Base-by-base conservation (phyloP, 2,113 vertebrate species). In the Semnornis frantzii region DNA sequence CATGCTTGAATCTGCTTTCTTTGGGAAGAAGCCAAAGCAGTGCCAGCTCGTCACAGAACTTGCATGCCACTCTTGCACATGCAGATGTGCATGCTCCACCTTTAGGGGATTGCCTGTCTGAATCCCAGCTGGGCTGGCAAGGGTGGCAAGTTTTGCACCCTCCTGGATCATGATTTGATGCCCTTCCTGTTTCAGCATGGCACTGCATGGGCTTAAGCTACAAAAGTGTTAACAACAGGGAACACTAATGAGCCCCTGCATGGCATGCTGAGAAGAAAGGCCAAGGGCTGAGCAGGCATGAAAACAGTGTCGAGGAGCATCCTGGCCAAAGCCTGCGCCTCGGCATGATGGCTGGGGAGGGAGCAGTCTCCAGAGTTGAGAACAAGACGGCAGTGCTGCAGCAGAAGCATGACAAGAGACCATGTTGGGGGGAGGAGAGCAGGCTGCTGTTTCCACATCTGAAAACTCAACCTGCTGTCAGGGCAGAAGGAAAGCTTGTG, bases 401-500 rank as follows among this genome's bases (percentile, higher is more conserved):
- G 93, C 72, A 83, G 68, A 87, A 77, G 85, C 31, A 0, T 1
- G 7, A 77, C 80, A 94, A 87, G 91, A 96, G 81, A 94, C 93
- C 92, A 92, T 90, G 92, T 83, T 95, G 58, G 71, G 92, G 78
- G 92, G 82, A 95, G 92, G 95, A 82, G 73, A 94, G 87, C 93
- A 95, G 89, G 83, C 94, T 96, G 95, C 92, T 96, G 94, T 91
- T 96, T 86, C 91, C 80, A 89, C 95, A 90, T 96, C 94, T 94
- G 93, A 92, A 84, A 94, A 92, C 90, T 96, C 93, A 92, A 77
- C 95, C 90, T 94, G 89, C 93, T 96, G 92, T 93, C 94, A 96
- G 92, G 93, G 95, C 96, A 95, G 94, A 93, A 96, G 96, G 96
- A 70, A 96, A 73, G 88, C 86, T 90, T 91, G 90, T 88, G 89